Base-by-base conservation (phyloP, 2,113 vertebrate genomes). In the Meriones unguiculatus region DNA sequence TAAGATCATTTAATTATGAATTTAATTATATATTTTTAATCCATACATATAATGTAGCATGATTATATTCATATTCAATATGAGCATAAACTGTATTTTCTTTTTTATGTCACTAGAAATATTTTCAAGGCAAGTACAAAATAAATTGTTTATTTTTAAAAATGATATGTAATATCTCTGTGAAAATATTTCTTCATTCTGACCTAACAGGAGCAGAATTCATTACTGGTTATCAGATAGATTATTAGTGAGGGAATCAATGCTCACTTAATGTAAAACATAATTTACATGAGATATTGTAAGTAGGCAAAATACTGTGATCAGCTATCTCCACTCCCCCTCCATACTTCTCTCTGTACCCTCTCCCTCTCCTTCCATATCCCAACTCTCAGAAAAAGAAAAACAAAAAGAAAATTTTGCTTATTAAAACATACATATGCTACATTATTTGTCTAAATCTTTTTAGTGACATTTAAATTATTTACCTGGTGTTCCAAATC, bases 51-150 rank as follows among this genome's bases (percentile, higher is more conserved):
- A 89, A 78, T 82, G 13, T 41, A 35, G 15, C 46, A 77, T 50
- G 81, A 59, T 62, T 41, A 65, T 25, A 57, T 20, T 14, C 59
- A 59, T 50, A 80, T 67, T 93, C 20, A 85, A 50, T 28, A 84
- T 91, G 76, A 69, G 69, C 38, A 87, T 87, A 38, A 62, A 62
- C 20, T 24, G 25, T 62, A 41, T 14, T 82, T 50, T 12, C 6
- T 82, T 38, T 82, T 41, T 20, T 9, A 84, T 28, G 12, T 84
- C 13, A 17, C 3, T 28, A 84, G 3, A 64, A 15, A 62, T 7
- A 72, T 11, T 13, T 81, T 95, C 52, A 85, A 46, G 88, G 1
- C 70, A 96, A 89, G 32, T 82, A 91, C n/a, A 57, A 95, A 81
- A 88, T 9, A 85, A 72, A 18, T 72, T 90, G 4, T 73, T 70